These are phyloP conservation scores for Ptilodon capucinus DNA, from an alignment of 2,888 invertebrate genomes.

Conservation along the genomic window DNA sequence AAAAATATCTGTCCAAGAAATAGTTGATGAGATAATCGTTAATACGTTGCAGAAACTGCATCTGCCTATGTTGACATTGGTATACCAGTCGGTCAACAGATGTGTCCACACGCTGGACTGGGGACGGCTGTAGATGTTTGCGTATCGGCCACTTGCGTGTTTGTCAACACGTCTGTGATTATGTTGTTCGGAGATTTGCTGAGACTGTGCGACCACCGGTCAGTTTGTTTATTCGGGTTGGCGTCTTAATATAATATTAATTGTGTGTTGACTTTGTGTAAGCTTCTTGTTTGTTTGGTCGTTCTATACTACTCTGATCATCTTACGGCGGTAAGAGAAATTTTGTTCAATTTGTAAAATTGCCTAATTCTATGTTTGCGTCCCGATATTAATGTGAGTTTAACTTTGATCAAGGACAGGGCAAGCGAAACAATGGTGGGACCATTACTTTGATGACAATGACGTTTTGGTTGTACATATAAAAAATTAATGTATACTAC, in stretches of 20 bases:
- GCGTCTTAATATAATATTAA: neutral
- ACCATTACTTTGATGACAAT: no score
- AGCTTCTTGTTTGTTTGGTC: neutral
- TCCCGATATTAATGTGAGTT: no score
- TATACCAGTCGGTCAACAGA: neutral
- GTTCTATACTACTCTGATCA: neutral
- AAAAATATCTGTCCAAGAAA: no score
- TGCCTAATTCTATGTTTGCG: no score
- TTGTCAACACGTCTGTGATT: conserved; percentile 38
- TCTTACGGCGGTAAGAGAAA: neutral
- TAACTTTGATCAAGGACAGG: no score
- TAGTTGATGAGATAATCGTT: no score
- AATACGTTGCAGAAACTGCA: neutral
- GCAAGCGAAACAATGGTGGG: no score
- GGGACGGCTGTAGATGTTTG: conserved; percentile 35
- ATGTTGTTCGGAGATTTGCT: conserved; percentile 17
- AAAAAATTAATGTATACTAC: no score
- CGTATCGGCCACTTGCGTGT: conserved; percentile 48
- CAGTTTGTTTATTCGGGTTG: conserved; percentile 19
- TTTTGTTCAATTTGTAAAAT: no score
- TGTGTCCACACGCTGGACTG: neutral
- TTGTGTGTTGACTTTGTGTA: neutral
- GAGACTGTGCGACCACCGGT: conserved; percentile 27
- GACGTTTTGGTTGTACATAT: no score
- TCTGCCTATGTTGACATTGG: neutral